Base-by-base conservation (phyloP, 1,140 invertebrate genomes). In the Babylonia areolata region DNA sequence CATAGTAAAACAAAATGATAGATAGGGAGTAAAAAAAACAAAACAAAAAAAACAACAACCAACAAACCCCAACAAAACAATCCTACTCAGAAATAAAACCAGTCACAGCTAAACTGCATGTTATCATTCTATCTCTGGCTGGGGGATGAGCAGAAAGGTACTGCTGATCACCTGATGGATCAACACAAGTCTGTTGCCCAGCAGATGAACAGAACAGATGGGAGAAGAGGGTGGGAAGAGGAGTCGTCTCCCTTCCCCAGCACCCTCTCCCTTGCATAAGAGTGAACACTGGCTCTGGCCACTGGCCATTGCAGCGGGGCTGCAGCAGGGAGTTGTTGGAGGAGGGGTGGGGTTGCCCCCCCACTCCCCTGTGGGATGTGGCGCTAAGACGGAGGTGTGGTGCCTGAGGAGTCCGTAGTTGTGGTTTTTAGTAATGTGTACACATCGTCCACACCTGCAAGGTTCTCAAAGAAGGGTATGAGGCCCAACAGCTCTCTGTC, bases 401-500 rank as follows among this genome's bases (percentile, higher is more conserved):
- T 85, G 33, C 84, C 89, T 83, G 92, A 90, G 46, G 90, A 90
- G 46, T 93, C 91, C 64, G 88, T 82, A 46, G 75, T 88, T 51
- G 88, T 87, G 33, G 86, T 90, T 86, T 86, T 91, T 80, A 94
- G 90, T 85, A 93, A 89, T 40, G 91, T 88, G 88, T 94, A 94
- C 17, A 94, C 92, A 90, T 92, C 92, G 87, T 94, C 93, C 40
- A 92, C 91, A 81, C 89, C 91, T 35, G 94, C 97, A 89, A 99
- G 95, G 91, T 97, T 96, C 94, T 99, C 98, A 89, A 99, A 96
- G 95, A 99, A 99, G 82, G 98, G 98, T 93, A 99, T 95, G 86
- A 99, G 94, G 94, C 99, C 99, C 93, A 98, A 96, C 73, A 99
- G 95, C 93, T 99, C 98, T 75, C 96, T 96, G 95, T 99, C 98